phyloP scores from a whole-genome alignment of 2,113 vertebrate genomes.

The Rhinoptilus africanus region DNA sequence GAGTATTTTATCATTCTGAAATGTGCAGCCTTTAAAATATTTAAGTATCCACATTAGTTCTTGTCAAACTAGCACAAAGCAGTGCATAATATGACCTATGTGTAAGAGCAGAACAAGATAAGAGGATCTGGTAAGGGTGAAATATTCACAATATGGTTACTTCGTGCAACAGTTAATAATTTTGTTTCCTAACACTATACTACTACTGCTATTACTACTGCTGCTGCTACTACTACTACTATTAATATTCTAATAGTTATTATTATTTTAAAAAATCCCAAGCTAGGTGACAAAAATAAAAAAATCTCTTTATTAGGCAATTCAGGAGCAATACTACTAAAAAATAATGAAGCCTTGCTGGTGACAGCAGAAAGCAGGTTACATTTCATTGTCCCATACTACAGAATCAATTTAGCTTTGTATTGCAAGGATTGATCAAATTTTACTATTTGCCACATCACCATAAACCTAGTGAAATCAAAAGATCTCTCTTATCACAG shows the following conservation, averaged over 20 bases:
- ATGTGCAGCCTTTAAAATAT: constrained; percentile 82
- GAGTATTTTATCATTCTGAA: constrained; percentile 79
- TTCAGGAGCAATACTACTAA: background rate
- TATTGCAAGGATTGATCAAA: background rate
- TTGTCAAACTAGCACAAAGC: constrained; percentile 79
- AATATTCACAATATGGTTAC: constrained; percentile 61
- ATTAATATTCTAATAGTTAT: background rate
- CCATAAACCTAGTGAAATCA: background rate
- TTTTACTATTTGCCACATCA: background rate
- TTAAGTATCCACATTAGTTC: constrained; percentile 84
- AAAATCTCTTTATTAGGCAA: background rate
- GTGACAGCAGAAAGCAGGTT: background rate
- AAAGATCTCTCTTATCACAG: background rate
- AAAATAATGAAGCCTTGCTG: background rate
- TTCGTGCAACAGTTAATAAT: constrained; percentile 52
- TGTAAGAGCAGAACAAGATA: constrained; percentile 78
- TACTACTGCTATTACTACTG: background rate
- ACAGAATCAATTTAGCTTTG: background rate
- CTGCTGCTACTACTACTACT: background rate
- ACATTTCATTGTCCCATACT: background rate
- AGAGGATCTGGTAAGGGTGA: constrained; percentile 64
- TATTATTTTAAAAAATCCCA: background rate
- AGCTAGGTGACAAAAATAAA: background rate
- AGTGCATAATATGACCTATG: constrained; percentile 75
- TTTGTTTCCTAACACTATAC: background rate